Conservation (phyloP, 2,113 vertebrate species). For the Leptodactylus fuscus region DNA sequence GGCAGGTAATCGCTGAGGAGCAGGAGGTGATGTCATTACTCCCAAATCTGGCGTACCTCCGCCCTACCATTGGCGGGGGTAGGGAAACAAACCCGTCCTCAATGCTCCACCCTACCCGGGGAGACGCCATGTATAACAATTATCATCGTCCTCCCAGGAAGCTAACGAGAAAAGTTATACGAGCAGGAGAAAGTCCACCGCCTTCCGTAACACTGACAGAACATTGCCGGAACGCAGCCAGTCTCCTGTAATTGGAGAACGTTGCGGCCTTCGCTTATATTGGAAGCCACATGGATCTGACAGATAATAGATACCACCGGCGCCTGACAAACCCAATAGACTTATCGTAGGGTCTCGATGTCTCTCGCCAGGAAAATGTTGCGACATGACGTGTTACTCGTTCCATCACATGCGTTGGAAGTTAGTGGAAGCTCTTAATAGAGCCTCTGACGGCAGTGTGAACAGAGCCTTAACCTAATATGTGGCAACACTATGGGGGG, state of each 20-base stretch:
- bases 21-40: slow-evolving; percentile 27
- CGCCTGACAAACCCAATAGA: no score
- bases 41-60: slow-evolving; percentile 18
- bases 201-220: not conserved
- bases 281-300: no score
- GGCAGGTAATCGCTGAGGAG: not conserved
- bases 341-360: no score
- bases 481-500: no score
- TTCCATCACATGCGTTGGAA: no score
- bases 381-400: no score
- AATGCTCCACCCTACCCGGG: not conserved
- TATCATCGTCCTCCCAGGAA: not conserved
- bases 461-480: no score
- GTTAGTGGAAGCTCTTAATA: no score
- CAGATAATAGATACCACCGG: no score
- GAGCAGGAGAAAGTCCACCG: not conserved
- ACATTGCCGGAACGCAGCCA: not conserved
- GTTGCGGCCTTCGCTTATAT: no score
- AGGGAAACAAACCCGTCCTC: not conserved
- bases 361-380: no score
- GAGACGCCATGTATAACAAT: not conserved
- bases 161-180: not conserved
- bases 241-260: not conserved
- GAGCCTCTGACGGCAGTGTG: no score
- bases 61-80: not conserved